Evolutionary conservation across 1,140 invertebrate species (phyloP).

Genomic region (Apis cerana): DNA sequence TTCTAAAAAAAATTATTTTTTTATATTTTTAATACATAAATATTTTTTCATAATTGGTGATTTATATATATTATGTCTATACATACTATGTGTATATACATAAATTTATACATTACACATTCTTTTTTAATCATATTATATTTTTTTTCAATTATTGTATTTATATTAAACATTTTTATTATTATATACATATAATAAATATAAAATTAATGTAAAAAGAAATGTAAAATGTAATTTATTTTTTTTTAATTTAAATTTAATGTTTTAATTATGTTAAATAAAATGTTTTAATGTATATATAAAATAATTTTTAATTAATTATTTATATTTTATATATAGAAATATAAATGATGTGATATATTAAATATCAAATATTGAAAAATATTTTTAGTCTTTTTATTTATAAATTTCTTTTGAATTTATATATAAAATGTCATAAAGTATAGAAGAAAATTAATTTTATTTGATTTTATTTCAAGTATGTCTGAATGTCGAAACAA

Average conservation of each 20-base stretch:
- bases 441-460: neutral
- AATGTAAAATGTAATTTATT: neutral
- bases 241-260: neutral
- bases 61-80: neutral
- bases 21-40: neutral
- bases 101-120: neutral
- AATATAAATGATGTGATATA: too few species aligned
- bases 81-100: neutral
- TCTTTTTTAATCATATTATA: neutral
- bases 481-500: constrained; percentile 1
- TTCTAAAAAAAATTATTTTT: neutral
- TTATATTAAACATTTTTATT: neutral
- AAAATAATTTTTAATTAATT: neutral
- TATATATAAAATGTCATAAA: neutral
- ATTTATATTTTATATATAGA: neutral
- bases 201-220: neutral
- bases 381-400: too few species aligned
- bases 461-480: neutral
- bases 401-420: neutral
- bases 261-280: too few species aligned
- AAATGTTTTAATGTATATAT: neutral
- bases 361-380: too few species aligned
- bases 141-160: neutral
- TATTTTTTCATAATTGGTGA: neutral
- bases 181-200: neutral